Evolutionary conservation across 2,113 vertebrate genomes (phyloP).

Genomic region (Podilymbus podiceps): DNA sequence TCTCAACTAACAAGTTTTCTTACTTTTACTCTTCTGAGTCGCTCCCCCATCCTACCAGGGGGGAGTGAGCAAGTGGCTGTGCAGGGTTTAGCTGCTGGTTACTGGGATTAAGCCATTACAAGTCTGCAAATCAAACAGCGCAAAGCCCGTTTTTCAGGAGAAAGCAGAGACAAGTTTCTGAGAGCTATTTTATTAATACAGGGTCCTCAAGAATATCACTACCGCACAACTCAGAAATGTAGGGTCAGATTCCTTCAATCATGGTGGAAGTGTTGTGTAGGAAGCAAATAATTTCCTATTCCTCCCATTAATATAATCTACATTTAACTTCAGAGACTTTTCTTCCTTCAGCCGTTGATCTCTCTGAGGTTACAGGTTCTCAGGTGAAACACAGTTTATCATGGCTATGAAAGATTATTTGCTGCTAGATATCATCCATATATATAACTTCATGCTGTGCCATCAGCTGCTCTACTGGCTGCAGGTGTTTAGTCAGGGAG

Average conservation of each 20-base stretch:
- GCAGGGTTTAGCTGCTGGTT: no score
- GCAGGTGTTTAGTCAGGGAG: not conserved
- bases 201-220: not conserved
- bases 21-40: no score
- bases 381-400: not conserved
- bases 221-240: not conserved
- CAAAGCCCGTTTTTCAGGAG: not conserved
- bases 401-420: not conserved
- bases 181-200: not conserved
- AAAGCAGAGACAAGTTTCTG: not conserved
- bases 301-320: not conserved
- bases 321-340: not conserved
- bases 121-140: not conserved
- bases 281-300: not conserved
- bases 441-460: not conserved
- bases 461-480: not conserved
- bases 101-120: no score
- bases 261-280: not conserved
- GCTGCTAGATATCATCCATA: not conserved
- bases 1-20: no score
- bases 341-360: not conserved
- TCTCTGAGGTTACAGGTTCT: not conserved
- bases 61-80: no score
- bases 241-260: not conserved
- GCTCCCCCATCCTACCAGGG: no score